Conservation (phyloP, 2,797 vertebrate species). For the Cossypha heuglini region DNA sequence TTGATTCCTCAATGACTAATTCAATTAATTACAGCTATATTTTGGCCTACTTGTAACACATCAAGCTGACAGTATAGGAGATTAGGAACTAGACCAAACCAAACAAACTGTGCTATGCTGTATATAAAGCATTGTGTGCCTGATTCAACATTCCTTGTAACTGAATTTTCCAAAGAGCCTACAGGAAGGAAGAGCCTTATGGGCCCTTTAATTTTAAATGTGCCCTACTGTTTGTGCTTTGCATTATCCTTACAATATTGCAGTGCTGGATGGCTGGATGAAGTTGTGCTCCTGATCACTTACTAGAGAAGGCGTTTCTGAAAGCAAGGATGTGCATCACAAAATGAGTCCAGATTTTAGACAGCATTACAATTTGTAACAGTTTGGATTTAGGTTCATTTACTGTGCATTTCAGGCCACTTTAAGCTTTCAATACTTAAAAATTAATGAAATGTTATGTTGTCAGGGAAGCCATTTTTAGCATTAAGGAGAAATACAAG, state of each 20-base stretch:
- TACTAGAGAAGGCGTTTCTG: not conserved
- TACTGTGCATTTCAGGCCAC: not conserved
- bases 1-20: not conserved
- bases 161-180: not conserved
- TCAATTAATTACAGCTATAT: not conserved
- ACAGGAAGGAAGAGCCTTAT: not conserved
- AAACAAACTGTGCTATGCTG: not conserved
- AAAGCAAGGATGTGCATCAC: not conserved
- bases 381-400: not conserved
- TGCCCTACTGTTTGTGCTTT: not conserved
- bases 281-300: not conserved
- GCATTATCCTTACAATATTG: not conserved
- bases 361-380: not conserved
- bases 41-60: not conserved
- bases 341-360: not conserved
- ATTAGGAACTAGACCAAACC: not conserved
- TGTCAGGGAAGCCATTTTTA: not conserved
- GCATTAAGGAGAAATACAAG: not conserved
- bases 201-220: not conserved
- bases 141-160: not conserved
- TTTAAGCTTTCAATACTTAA: not conserved
- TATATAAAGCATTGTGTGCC: not conserved
- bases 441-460: not conserved
- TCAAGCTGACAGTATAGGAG: not conserved
- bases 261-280: not conserved